A percentile compares a stretch with the other conserved stretches of the same genome.
Evolutionary conservation across 2,797 vertebrate species (phyloP).

Genomic region (Pipistrellus pipistrellus): DNA sequence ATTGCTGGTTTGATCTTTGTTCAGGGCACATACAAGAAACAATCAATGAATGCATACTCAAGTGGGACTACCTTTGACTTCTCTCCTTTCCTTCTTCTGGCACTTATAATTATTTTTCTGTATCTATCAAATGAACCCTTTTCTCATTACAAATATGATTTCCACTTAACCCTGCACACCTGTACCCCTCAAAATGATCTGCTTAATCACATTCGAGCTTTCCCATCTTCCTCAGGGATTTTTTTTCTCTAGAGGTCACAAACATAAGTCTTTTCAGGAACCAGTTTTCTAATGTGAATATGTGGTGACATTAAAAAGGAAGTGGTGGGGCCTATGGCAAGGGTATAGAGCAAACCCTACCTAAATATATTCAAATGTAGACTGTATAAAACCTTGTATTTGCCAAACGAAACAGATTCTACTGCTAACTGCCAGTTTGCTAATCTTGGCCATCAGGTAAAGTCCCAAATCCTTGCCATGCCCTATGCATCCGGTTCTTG

Average conservation of each 20-base stretch:
- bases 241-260: neutral
- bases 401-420: neutral
- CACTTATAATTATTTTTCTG: neutral
- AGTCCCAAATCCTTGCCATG: neutral
- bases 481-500: fast-evolving
- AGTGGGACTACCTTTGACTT: neutral
- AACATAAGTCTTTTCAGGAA: neutral
- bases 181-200: neutral
- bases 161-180: neutral
- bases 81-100: neutral
- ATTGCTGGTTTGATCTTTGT: neutral
- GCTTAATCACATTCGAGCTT: neutral
- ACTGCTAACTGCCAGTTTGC: neutral
- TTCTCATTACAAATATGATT: neutral
- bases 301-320: neutral
- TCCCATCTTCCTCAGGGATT: neutral
- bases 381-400: no score
- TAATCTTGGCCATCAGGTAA: neutral
- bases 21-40: neutral
- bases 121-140: neutral
- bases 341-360: neutral
- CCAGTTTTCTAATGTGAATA: neutral
- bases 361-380: neutral
- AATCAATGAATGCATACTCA: neutral
- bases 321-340: neutral